Evolutionary conservation across 2,888 invertebrate genomes (phyloP).

Genomic region (Fabriciana adippe): DNA sequence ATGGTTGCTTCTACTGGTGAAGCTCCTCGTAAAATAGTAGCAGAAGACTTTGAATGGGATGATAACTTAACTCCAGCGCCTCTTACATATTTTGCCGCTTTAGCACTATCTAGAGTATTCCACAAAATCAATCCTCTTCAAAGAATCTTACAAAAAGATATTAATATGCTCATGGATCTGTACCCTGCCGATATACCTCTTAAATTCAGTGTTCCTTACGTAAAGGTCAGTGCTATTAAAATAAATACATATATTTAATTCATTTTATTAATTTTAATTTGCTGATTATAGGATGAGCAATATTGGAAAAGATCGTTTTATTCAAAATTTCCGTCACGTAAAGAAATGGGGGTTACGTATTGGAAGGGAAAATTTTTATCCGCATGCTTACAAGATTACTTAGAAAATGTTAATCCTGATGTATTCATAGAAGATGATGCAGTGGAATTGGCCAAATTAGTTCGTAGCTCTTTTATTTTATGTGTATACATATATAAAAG

Average conservation of each 20-base stretch:
- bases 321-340: conserved; percentile 61
- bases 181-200: conserved; percentile 83
- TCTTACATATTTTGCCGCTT: conserved; percentile 61
- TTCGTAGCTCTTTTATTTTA: conserved; percentile 39
- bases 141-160: conserved; percentile 80
- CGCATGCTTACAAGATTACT: conserved; percentile 69
- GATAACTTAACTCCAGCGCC: conserved; percentile 66
- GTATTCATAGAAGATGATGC: conserved; percentile 71
- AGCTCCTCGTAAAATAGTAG: conserved; percentile 57
- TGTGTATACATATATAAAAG: not conserved
- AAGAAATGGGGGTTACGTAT: conserved; percentile 72
- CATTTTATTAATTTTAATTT: not conserved
- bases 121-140: conserved; percentile 78
- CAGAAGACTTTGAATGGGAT: conserved; percentile 77
- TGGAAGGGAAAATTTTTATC: conserved; percentile 84
- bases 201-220: conserved; percentile 77
- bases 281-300: conserved; percentile 73
- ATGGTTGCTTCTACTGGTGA: conserved; percentile 60
- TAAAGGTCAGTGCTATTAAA: conserved; percentile 62
- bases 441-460: conserved; percentile 63
- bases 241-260: not conserved
- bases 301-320: conserved; percentile 84
- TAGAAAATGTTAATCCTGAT: conserved; percentile 70
- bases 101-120: conserved; percentile 66
- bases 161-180: conserved; percentile 83